phyloP scores from a whole-genome alignment of 2,888 invertebrate species.

The Tetheella fluctuosa region DNA sequence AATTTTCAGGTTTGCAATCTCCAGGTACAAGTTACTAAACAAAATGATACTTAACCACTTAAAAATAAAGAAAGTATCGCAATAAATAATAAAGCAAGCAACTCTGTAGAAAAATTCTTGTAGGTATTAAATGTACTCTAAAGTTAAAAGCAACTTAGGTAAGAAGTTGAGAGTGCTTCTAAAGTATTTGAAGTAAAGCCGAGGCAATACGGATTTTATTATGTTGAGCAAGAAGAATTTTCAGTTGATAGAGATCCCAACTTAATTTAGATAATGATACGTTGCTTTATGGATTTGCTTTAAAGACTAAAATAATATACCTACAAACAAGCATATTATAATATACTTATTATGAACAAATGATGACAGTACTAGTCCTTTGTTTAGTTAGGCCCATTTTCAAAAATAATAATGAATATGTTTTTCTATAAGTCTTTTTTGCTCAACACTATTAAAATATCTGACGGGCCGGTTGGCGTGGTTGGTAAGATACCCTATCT shows the following conservation, averaged over 20 bases:
- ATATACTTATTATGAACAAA: no score
- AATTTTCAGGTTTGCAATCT: no score
- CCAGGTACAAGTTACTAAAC: no score
- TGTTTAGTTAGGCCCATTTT: no score
- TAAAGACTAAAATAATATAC: no score
- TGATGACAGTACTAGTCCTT: no score
- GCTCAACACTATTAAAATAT: no score
- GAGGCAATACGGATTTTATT: conserved; percentile 34
- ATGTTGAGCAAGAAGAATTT: conserved; percentile 32
- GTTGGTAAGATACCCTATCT: no score
- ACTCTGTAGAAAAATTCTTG: conserved; percentile 27
- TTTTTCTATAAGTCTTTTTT: no score
- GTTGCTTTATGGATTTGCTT: not conserved
- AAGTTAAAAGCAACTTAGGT: conserved; percentile 38
- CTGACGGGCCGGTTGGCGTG: no score
- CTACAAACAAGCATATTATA: no score
- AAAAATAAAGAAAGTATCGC: not conserved
- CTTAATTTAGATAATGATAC: not conserved
- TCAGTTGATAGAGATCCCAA: conserved; percentile 19
- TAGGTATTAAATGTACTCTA: conserved; percentile 34
- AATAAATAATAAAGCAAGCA: conserved; percentile 24
- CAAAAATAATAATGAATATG: no score
- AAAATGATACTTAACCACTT: not conserved
- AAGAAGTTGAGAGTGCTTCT: conserved; percentile 43
- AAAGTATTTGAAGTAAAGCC: conserved; percentile 44